Percentiles rank a stretch among this genome's conserved stretches.
These are phyloP conservation scores for Callimorpha dominula DNA, from an alignment of 2,888 invertebrate genomes.

Conservation along the genomic window DNA sequence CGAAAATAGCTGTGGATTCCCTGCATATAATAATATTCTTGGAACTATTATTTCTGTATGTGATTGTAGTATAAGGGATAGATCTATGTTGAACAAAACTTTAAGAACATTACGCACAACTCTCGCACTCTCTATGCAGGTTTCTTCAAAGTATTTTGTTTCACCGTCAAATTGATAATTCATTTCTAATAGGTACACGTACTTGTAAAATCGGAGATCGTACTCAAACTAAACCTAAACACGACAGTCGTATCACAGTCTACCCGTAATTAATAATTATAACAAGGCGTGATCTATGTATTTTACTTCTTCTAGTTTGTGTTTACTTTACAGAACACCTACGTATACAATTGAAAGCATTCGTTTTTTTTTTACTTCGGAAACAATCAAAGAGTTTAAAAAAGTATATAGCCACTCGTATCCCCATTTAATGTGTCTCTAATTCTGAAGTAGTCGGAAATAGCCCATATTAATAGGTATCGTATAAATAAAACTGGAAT, in stretches of 20 bases:
- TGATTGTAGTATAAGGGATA: neutral
- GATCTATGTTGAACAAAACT: neutral
- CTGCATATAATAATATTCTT: slow-evolving; percentile 28
- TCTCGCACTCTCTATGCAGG: neutral
- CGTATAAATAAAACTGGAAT: slow-evolving; percentile 9
- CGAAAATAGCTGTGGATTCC: slow-evolving; percentile 47
- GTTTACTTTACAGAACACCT: slow-evolving; percentile 13
- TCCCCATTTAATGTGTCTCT: slow-evolving; percentile 22
- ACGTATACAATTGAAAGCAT: slow-evolving; percentile 15
- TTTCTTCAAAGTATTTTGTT: neutral
- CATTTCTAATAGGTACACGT: neutral
- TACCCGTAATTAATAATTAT: neutral
- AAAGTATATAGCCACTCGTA: slow-evolving; percentile 19
- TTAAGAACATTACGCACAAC: neutral
- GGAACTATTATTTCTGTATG: slow-evolving; percentile 21
- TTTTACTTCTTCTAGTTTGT: slow-evolving; percentile 2
- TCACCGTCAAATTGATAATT: neutral
- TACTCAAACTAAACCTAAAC: neutral
- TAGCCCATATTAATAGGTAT: slow-evolving; percentile 13
- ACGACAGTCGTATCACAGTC: neutral
- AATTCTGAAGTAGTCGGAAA: slow-evolving; percentile 20
- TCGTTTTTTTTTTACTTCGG: slow-evolving; percentile 2
- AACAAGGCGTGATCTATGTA: neutral
- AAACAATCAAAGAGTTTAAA: slow-evolving; percentile 16
- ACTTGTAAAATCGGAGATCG: too few relatives aligned